phyloP scores from a whole-genome alignment of 2,888 invertebrate species.

The Chrysolina americana region DNA sequence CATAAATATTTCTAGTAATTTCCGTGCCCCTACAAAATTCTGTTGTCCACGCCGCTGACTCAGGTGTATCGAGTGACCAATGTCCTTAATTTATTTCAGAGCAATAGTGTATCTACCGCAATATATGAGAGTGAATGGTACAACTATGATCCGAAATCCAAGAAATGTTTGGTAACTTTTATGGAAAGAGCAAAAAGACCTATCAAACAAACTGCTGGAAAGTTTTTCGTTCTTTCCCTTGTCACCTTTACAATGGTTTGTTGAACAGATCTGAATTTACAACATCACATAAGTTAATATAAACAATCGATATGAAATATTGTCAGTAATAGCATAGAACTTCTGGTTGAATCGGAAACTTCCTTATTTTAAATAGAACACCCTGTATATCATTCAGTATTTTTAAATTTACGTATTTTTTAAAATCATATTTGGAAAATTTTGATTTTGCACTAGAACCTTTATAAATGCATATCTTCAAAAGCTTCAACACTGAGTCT shows the following conservation, averaged over 20 bases:
- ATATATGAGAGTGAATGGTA: conserved; percentile 67
- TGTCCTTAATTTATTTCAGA: conserved; percentile 61
- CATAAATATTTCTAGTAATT: not conserved
- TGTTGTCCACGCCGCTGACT: not conserved
- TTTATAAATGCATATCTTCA: no score
- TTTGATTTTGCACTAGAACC: no score
- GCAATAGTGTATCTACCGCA: conserved; percentile 66
- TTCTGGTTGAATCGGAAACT: no score
- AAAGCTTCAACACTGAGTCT: no score
- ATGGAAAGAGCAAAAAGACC: conserved; percentile 71
- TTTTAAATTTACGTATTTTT: no score
- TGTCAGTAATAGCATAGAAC: no score
- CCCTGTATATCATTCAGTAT: no score
- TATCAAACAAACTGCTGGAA: conserved; percentile 69
- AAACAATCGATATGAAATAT: no score
- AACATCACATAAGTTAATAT: no score
- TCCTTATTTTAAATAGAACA: no score
- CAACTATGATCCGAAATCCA: conserved; percentile 65
- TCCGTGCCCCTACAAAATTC: not conserved
- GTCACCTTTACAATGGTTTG: conserved; percentile 71
- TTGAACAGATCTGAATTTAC: not conserved
- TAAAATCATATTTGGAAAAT: no score
- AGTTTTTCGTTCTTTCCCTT: conserved; percentile 70
- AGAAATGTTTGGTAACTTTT: conserved; percentile 68
- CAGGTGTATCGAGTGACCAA: not conserved